These are phyloP conservation scores for Loripinus fragilis DNA, from an alignment of 2,888 invertebrate species.

Conservation along the genomic window DNA sequence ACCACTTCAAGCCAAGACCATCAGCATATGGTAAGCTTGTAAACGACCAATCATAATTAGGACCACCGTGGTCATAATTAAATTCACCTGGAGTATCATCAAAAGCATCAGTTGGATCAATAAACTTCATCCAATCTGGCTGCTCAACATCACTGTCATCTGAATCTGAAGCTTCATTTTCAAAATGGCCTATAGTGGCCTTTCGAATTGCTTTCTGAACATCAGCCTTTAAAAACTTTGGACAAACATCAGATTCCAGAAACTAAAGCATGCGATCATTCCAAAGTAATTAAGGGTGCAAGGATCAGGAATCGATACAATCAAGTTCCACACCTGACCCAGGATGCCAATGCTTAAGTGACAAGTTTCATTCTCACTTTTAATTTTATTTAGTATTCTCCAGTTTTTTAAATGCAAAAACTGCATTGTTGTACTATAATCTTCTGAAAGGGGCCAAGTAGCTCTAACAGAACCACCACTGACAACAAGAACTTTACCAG, in stretches of 20 bases:
- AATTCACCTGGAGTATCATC: neutral
- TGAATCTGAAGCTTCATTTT: neutral
- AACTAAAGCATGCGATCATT: neutral
- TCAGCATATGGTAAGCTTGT: neutral
- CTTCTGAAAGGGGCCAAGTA: conserved; percentile 58
- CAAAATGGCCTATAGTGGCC: neutral
- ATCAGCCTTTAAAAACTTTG: neutral
- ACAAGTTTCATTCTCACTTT: conserved; percentile 41
- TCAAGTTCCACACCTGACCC: too few species aligned
- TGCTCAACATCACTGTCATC: neutral
- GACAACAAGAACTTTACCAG: neutral
- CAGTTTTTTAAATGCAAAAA: conserved; percentile 32
- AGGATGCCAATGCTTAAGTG: too few species aligned
- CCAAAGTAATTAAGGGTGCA: too few species aligned
- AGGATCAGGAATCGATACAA: too few species aligned
- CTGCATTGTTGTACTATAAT: conserved; percentile 50
- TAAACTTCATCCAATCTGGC: neutral
- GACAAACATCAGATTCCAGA: neutral
- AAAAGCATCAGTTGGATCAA: neutral
- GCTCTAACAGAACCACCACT: conserved; percentile 26
- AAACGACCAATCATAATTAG: neutral
- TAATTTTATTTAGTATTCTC: conserved; percentile 46
- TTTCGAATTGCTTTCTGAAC: neutral
- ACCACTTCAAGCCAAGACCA: neutral
- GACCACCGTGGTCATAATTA: neutral